A percentile compares a stretch with the other conserved stretches of the same genome.
Conservation (phyloP, 1,140 invertebrate species). For the Metopolophium dirhodum region DNA sequence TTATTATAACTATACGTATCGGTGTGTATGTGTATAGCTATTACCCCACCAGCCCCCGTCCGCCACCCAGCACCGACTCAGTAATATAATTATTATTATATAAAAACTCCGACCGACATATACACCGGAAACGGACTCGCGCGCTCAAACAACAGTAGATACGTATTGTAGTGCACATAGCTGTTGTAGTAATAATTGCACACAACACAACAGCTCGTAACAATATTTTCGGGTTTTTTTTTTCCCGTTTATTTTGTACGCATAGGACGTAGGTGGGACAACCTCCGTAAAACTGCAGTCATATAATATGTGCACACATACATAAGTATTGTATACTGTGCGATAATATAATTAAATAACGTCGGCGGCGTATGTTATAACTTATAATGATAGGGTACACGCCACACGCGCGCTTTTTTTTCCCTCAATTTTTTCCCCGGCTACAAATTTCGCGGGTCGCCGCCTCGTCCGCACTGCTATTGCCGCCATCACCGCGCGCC, state of each 20-base stretch:
- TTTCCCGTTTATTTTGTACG: background rate
- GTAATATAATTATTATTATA: background rate
- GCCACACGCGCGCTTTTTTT: background rate
- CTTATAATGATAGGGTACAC: slow-evolving; percentile 15
- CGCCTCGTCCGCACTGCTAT: background rate
- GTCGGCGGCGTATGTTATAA: background rate
- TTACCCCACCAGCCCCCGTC: background rate
- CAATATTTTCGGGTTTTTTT: slow-evolving; percentile 26
- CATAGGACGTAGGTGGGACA: background rate
- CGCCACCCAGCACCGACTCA: background rate
- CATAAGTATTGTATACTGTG: background rate
- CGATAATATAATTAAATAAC: slow-evolving; percentile 36
- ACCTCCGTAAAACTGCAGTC: background rate
- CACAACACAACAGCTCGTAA: background rate
- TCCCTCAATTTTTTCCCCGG: background rate
- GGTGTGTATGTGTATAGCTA: slow-evolving; percentile 12
- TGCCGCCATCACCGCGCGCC: background rate
- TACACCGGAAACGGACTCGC: slow-evolving; percentile 37
- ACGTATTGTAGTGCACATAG: background rate
- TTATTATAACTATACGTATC: background rate
- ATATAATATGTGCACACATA: background rate
- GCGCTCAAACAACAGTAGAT: background rate
- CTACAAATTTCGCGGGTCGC: slow-evolving; percentile 25
- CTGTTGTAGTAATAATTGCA: background rate
- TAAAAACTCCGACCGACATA: background rate